A percentile compares a stretch with the other conserved stretches of the same genome.
Evolutionary conservation across 1,140 invertebrate genomes (phyloP).

Genomic region (Drosophila kurseongensis): DNA sequence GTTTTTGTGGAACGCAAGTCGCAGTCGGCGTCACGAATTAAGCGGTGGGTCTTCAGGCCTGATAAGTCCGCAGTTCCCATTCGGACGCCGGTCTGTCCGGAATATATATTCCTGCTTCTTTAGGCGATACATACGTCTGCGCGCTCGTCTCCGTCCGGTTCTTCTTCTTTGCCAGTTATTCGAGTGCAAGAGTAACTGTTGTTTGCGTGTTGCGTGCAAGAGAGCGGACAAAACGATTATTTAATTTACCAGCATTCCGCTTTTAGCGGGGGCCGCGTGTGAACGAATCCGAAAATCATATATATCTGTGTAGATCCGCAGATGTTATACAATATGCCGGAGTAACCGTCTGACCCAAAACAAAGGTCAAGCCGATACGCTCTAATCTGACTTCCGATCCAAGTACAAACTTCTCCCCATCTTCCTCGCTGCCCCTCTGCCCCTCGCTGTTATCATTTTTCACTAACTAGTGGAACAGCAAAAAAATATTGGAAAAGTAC

Average conservation of each 20-base stretch:
- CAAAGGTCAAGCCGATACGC: conserved; percentile 40
- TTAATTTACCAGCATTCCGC: conserved; percentile 65
- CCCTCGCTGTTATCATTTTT: conserved; percentile 7
- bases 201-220: conserved; percentile 65
- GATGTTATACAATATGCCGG: conserved; percentile 46
- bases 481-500: conserved; percentile 16
- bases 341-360: conserved; percentile 22
- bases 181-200: conserved; percentile 55
- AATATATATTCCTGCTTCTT: conserved; percentile 17
- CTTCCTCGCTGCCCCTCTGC: too few relatives aligned
- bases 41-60: conserved; percentile 69
- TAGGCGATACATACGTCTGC: neutral
- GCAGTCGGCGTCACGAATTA: conserved; percentile 58
- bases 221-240: conserved; percentile 56
- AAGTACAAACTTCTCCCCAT: conserved; percentile 29
- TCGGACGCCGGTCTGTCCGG: conserved; percentile 47
- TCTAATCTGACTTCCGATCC: conserved; percentile 21
- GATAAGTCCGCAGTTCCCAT: conserved; percentile 57
- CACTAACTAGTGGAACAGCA: conserved; percentile 10
- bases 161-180: conserved; percentile 29
- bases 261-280: conserved; percentile 13
- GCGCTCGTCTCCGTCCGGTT: conserved; percentile 53
- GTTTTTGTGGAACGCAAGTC: conserved; percentile 52
- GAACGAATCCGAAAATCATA: conserved; percentile 17
- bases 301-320: conserved; percentile 25